These are phyloP conservation scores for Neodiprion fabricii DNA, from an alignment of 1,140 invertebrate species.

Conservation along the genomic window DNA sequence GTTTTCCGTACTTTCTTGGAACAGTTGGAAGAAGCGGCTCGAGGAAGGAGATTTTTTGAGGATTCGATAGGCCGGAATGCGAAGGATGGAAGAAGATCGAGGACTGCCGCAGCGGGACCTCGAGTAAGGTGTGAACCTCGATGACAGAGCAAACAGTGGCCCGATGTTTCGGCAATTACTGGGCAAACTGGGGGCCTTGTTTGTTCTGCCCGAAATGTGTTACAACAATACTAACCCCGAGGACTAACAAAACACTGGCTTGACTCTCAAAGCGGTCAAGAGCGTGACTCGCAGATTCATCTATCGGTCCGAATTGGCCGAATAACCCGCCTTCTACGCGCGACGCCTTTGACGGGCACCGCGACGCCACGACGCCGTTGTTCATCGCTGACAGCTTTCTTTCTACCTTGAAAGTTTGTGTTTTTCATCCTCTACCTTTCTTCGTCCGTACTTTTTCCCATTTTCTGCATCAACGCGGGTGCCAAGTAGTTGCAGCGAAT, in stretches of 20 bases:
- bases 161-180: slow-evolving; percentile 55
- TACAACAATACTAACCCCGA: slow-evolving; percentile 36
- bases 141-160: slow-evolving; percentile 55
- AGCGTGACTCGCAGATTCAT: slow-evolving; percentile 5
- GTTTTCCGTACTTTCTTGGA: too few species aligned
- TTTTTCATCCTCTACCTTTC: too few species aligned
- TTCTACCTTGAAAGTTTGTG: too few species aligned
- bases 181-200: slow-evolving; percentile 38
- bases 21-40: too few species aligned
- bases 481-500: too few species aligned
- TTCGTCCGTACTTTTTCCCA: too few species aligned
- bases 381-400: too few species aligned
- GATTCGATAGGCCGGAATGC: too few species aligned
- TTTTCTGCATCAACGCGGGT: too few species aligned
- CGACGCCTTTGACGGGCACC: neutral
- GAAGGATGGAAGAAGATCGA: too few species aligned
- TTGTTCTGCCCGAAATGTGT: slow-evolving; percentile 44
- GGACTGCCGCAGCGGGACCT: neutral
- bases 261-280: neutral
- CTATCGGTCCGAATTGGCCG: neutral
- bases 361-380: neutral
- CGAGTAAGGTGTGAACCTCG: slow-evolving; percentile 48
- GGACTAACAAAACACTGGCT: slow-evolving; percentile 3
- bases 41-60: too few species aligned
- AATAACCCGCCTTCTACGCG: neutral